Base-by-base conservation (phyloP, 2,113 vertebrate species). In the Octodon degus region DNA sequence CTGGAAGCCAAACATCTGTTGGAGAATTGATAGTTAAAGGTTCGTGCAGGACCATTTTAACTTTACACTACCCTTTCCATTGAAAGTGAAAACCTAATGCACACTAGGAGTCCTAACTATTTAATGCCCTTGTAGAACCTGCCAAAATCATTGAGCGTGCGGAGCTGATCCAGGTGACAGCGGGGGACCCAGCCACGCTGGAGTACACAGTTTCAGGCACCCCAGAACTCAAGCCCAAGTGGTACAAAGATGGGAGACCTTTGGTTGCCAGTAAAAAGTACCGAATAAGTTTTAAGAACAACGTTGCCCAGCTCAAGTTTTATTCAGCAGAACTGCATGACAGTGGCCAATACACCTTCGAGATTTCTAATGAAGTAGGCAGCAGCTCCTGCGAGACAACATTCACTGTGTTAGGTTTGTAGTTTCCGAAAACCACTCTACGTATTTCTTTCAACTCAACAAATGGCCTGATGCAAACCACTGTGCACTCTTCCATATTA, bases 211-310 rank as follows among this genome's bases (percentile, higher is more conserved):
- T 99, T 65, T 97, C 99, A 89, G 99, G 99, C 98, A 99, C 99
- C 96, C 99, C 99, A 91, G 99, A 99, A 47, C 98, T 99, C 37
- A 99, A 99, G 98, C 98, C 99, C n/a, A 99, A 99, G 96, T 99
- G 99, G 99, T 99, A 99, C 97, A 99, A 98, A 98, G 99, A 99
- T 11, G 99, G 99, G 77, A 99, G 99, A 50, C 99, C 99, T 79
- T 98, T 99, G 97, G 98, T 98, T 95, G 98, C 99, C 97, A 99
- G 99, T 95, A 99, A 99, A 98, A 99, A 99, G 98, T 99, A 99
- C 55, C 99, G 99, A 97, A 99, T 99, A 97, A 99, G 99, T 90
- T 99, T 99, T 97, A 99, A 99, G 98, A 99, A 99, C 87, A 99
- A 99, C 2, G 60, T 99, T 72, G 99, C 99, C 93, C 98, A 98